Evolutionary conservation across 2,113 vertebrate species (phyloP).

Genomic region (Tringa solitaria): DNA sequence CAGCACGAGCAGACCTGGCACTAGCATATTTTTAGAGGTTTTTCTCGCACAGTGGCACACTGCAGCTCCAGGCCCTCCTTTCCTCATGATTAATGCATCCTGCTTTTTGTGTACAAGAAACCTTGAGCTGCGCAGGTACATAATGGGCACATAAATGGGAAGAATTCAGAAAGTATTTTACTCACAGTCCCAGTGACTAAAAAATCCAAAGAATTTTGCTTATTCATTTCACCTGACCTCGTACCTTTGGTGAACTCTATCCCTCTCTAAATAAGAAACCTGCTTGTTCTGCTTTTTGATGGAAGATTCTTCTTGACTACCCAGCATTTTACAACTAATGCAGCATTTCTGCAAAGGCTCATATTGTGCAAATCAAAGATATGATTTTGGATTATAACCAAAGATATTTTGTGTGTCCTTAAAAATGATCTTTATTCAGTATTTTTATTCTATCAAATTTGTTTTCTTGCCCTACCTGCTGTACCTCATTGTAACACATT

Average conservation of each 20-base stretch:
- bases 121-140: not conserved
- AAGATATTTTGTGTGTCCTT: not conserved
- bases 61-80: not conserved
- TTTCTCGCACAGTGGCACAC: not conserved
- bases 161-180: not conserved
- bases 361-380: not conserved
- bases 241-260: not conserved
- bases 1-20: not conserved
- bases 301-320: not conserved
- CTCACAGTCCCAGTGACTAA: not conserved
- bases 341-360: not conserved
- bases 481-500: not conserved
- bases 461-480: not conserved
- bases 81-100: conserved; percentile 33
- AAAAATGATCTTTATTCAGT: not conserved
- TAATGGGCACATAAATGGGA: not conserved
- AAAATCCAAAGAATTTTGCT: not conserved
- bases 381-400: not conserved
- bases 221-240: not conserved
- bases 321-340: not conserved
- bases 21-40: not conserved
- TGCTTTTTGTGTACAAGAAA: not conserved
- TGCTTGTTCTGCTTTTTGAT: not conserved
- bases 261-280: not conserved
- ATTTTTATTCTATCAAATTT: not conserved